Conservation (phyloP, 2,888 invertebrate species). For the Callyntrura guangdongensis region DNA sequence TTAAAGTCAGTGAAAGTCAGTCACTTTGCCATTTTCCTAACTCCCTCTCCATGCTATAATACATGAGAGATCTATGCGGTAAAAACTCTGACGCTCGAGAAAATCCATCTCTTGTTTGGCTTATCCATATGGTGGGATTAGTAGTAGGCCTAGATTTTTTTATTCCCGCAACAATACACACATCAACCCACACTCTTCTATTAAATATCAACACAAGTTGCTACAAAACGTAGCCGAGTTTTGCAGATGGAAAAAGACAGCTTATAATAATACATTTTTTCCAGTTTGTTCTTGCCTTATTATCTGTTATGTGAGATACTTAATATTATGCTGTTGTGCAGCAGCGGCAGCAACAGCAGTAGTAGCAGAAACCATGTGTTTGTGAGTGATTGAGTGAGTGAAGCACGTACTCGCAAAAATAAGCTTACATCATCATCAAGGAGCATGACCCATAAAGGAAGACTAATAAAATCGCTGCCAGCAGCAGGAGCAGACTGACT, state of each 20-base stretch:
- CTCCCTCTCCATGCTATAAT: too few species aligned
- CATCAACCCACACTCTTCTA: too few species aligned
- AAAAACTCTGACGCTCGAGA: too few species aligned
- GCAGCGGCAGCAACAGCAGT: too few species aligned
- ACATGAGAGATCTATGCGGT: too few species aligned
- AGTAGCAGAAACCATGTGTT: slow-evolving; percentile 50
- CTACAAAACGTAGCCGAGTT: background rate
- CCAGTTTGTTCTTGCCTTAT: background rate
- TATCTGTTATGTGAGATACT: background rate
- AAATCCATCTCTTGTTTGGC: too few species aligned
- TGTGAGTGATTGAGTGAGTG: slow-evolving; percentile 68
- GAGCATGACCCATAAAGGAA: background rate
- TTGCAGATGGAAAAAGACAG: too few species aligned
- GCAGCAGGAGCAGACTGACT: background rate
- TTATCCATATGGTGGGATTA: too few species aligned
- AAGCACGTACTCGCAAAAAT: slow-evolving; percentile 50
- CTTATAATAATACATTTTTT: background rate
- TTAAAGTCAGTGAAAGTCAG: too few species aligned
- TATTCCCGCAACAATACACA: too few species aligned
- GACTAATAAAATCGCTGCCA: slow-evolving; percentile 38
- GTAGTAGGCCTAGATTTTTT: too few species aligned
- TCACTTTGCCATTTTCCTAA: too few species aligned
- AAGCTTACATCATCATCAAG: slow-evolving; percentile 32
- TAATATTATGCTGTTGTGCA: background rate
- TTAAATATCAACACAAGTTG: background rate